Evolutionary conservation across 2,888 invertebrate species (phyloP).

Genomic region (Conchocele bisecta): DNA sequence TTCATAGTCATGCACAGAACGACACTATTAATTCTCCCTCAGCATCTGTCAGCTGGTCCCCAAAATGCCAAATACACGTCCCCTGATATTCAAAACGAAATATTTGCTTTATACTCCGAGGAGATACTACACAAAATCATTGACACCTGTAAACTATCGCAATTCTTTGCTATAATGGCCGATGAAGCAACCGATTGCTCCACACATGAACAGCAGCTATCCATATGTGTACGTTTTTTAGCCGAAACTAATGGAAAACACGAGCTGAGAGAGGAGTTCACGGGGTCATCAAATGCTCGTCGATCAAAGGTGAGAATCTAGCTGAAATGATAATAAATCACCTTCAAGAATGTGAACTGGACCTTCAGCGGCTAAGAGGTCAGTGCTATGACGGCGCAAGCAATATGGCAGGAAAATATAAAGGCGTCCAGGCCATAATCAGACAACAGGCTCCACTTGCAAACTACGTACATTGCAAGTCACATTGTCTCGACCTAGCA

Average conservation of each 20-base stretch:
- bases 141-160: not conserved
- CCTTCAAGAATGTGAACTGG: constrained; percentile 8
- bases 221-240: constrained; percentile 35
- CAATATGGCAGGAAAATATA: constrained; percentile 32
- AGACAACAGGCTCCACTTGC: constrained; percentile 11
- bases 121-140: constrained; percentile 14
- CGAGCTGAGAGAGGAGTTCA: not conserved
- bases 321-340: not conserved
- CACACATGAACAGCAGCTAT: constrained; percentile 44
- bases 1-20: constrained; percentile 13
- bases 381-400: constrained; percentile 30
- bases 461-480: constrained; percentile 14
- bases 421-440: constrained; percentile 16
- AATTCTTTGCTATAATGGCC: constrained; percentile 41
- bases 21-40: constrained; percentile 19
- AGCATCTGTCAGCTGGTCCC: constrained; percentile 19
- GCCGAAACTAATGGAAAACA: too few relatives aligned
- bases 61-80: constrained; percentile 31
- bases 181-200: constrained; percentile 51
- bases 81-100: constrained; percentile 42
- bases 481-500: constrained; percentile 12
- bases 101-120: constrained; percentile 20
- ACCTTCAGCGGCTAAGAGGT: too few relatives aligned
- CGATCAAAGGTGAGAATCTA: constrained; percentile 11
- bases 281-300: constrained; percentile 13